A percentile compares a stretch with the other conserved stretches of the same genome.
These are phyloP conservation scores for Porites evermanni DNA, from an alignment of 92 coral and sea anemone species.

Conservation along the genomic window DNA sequence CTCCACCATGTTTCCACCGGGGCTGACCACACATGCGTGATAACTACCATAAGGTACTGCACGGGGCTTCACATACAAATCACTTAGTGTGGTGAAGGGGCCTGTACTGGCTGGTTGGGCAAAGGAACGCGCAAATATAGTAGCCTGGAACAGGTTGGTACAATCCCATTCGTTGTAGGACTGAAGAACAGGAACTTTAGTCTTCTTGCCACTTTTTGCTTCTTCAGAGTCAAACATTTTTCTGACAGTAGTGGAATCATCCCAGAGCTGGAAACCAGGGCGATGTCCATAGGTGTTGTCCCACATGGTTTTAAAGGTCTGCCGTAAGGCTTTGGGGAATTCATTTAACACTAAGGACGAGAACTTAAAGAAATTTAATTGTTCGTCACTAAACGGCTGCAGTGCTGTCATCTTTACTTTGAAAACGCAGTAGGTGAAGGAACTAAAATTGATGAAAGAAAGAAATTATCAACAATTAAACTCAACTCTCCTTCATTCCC, in stretches of 20 bases:
- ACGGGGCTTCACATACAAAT: conserved; percentile 16
- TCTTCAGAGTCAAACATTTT: conserved; percentile 33
- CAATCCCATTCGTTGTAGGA: conserved; percentile 54
- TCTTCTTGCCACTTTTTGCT: neutral
- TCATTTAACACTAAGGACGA: conserved; percentile 60
- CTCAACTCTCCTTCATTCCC: no score
- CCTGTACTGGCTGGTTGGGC: neutral
- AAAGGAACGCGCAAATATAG: conserved; percentile 20
- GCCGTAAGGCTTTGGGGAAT: conserved; percentile 47
- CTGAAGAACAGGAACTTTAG: neutral
- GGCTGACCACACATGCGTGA: conserved; percentile 34
- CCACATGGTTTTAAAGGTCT: conserved; percentile 64
- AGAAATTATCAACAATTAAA: no score
- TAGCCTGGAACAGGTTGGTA: conserved; percentile 33
- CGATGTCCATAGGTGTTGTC: conserved; percentile 42
- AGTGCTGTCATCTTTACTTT: neutral
- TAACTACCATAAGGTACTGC: conserved; percentile 18
- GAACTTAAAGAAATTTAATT: conserved; percentile 65
- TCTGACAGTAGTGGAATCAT: conserved; percentile 62
- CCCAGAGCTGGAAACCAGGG: conserved; percentile 64
- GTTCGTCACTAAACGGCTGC: conserved; percentile 17
- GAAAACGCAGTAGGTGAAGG: neutral
- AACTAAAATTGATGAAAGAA: no score
- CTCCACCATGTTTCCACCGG: conserved; percentile 41
- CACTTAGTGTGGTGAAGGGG: conserved; percentile 14